Percentiles rank a stretch among this genome's conserved stretches.
Evolutionary conservation across 1,140 invertebrate genomes (phyloP).

Genomic region (Sitobion miscanthi): DNA sequence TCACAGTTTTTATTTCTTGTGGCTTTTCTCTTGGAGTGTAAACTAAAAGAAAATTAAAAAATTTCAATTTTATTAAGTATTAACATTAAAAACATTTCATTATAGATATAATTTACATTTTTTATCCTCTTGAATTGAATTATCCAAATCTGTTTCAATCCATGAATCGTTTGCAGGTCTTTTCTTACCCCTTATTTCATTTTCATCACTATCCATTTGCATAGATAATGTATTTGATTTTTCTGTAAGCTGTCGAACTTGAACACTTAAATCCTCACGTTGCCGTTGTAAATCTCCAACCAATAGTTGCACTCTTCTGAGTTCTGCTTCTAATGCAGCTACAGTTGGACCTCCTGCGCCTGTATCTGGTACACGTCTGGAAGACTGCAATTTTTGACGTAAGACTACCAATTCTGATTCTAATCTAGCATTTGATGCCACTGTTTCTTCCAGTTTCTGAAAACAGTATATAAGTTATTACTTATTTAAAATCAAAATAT

Average conservation of each 20-base stretch:
- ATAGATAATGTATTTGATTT: slow-evolving; percentile 69
- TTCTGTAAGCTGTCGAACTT: slow-evolving; percentile 81
- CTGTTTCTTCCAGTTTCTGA: slow-evolving; percentile 88
- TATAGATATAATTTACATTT: slow-evolving; percentile 31
- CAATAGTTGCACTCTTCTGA: slow-evolving; percentile 80
- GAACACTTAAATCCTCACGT: slow-evolving; percentile 79
- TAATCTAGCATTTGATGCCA: slow-evolving; percentile 83
- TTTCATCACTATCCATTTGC: slow-evolving; percentile 63
- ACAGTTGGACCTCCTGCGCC: slow-evolving; percentile 64
- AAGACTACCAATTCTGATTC: slow-evolving; percentile 86
- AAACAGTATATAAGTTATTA: slow-evolving; percentile 58
- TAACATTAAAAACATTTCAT: background rate
- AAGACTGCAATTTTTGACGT: slow-evolving; percentile 77
- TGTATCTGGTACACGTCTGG: slow-evolving; percentile 54
- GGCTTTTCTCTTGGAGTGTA: slow-evolving; percentile 81
- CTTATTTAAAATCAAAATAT: background rate
- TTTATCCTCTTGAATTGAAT: slow-evolving; percentile 68
- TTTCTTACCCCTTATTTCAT: slow-evolving; percentile 62
- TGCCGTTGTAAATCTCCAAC: slow-evolving; percentile 84
- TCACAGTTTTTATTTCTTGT: slow-evolving; percentile 88
- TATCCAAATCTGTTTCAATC: slow-evolving; percentile 90
- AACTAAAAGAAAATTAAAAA: slow-evolving; percentile 64
- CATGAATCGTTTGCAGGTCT: slow-evolving; percentile 67
- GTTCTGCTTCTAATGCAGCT: slow-evolving; percentile 77
- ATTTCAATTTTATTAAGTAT: background rate